A percentile compares a stretch with the other conserved stretches of the same genome.
phyloP scores from a whole-genome alignment of 2,888 invertebrate genomes.

The Pachydiplax longipennis region DNA sequence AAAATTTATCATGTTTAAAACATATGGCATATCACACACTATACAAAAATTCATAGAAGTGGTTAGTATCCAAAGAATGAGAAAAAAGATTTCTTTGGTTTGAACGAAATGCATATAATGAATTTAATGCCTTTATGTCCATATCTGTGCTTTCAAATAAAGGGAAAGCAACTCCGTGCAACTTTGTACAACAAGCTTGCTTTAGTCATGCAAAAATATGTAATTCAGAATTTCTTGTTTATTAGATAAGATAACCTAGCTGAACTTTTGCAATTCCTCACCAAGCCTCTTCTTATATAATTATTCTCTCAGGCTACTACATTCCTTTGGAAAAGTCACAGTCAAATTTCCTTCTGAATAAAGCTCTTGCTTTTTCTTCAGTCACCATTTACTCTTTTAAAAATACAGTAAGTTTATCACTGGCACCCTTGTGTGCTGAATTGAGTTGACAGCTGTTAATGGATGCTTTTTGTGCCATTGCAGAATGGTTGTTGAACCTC shows the following conservation, averaged over 20 bases:
- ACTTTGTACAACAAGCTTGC: not conserved
- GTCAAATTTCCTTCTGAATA: no score
- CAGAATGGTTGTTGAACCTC: not conserved
- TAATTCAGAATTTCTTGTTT: not conserved
- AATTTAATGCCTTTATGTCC: not conserved
- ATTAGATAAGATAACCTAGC: not conserved
- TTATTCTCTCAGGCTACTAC: not conserved
- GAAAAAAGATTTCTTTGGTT: not conserved
- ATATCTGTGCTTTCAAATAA: not conserved
- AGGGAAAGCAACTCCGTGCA: not conserved
- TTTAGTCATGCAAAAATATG: not conserved
- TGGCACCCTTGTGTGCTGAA: not conserved
- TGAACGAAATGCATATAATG: no score
- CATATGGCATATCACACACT: no score
- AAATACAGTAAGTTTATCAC: not conserved
- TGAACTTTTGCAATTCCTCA: not conserved
- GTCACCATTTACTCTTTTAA: not conserved
- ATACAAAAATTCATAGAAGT: not conserved
- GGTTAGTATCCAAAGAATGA: not conserved
- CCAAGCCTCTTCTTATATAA: not conserved
- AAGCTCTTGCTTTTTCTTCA: no score
- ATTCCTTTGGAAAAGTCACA: not conserved
- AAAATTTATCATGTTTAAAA: not conserved
- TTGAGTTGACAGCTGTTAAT: not conserved
- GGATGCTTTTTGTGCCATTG: not conserved